A percentile compares a stretch with the other conserved stretches of the same genome.
phyloP scores from a whole-genome alignment of 2,888 invertebrate species.

The Latrodectus hesperus region DNA sequence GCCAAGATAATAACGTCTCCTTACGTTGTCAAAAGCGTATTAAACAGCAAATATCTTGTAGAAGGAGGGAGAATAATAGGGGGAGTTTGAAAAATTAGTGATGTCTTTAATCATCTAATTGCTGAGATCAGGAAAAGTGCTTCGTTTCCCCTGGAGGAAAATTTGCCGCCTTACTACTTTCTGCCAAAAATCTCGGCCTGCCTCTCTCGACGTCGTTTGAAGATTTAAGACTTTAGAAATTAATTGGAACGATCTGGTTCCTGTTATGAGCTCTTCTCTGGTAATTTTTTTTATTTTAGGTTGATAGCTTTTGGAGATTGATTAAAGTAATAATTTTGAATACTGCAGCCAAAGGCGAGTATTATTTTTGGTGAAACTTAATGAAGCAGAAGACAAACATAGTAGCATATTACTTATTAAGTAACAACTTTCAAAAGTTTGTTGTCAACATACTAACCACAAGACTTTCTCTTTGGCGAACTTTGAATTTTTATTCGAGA shows the following conservation, averaged over 20 bases:
- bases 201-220: not conserved
- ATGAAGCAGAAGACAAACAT: not conserved
- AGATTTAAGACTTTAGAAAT: conserved; percentile 21
- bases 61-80: conserved; percentile 13
- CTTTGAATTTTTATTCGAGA: too few relatives aligned
- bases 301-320: conserved; percentile 17
- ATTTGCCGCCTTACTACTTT: conserved; percentile 34
- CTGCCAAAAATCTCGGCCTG: not conserved
- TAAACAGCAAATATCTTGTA: conserved; percentile 50
- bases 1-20: conserved; percentile 61
- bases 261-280: not conserved
- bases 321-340: conserved; percentile 39
- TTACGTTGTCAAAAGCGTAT: conserved; percentile 60
- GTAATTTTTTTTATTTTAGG: conserved; percentile 3
- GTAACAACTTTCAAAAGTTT: too few relatives aligned
- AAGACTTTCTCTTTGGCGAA: too few relatives aligned
- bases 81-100: conserved; percentile 63
- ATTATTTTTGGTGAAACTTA: not conserved
- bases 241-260: conserved; percentile 44
- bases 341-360: not conserved
- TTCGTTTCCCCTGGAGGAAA: conserved; percentile 48
- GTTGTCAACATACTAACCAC: too few relatives aligned
- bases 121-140: conserved; percentile 37
- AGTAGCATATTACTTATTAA: too few relatives aligned
- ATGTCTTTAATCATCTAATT: conserved; percentile 65